Evolutionary conservation across 1,140 invertebrate genomes (phyloP).

Genomic region (Harlomillsia oculata): DNA sequence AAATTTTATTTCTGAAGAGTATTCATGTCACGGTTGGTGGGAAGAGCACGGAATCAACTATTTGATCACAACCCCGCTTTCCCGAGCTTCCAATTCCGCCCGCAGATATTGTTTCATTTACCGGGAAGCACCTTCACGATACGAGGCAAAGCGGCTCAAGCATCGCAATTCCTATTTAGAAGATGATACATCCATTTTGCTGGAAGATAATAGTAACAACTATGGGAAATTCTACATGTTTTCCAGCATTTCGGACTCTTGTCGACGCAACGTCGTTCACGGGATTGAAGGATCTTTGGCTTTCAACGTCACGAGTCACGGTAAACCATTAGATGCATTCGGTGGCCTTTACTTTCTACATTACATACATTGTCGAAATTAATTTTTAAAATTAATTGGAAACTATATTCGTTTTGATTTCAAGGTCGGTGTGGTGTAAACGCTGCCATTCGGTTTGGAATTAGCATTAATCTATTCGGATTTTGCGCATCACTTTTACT

Average conservation of each 20-base stretch:
- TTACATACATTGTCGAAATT: no score
- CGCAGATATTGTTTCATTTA: conserved; percentile 54
- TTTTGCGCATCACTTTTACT: no score
- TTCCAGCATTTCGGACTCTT: conserved; percentile 32
- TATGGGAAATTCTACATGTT: conserved; percentile 6
- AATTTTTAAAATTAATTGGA: no score
- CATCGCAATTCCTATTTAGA: no score
- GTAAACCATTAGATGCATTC: no score
- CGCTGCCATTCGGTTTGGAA: no score
- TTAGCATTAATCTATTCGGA: no score
- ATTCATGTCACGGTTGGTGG: conserved; percentile 76
- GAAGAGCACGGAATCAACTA: conserved; percentile 57
- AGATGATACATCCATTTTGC: no score
- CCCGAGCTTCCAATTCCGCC: conserved; percentile 45
- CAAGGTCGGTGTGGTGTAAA: no score
- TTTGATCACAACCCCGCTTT: conserved; percentile 62
- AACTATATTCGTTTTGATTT: no score
- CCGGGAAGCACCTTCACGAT: conserved; percentile 39
- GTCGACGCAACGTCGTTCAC: conserved; percentile 25
- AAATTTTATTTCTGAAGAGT: conserved; percentile 45
- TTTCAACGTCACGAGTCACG: conserved; percentile 34
- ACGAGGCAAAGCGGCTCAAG: background rate
- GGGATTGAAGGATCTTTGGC: conserved; percentile 29
- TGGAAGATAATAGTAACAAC: conserved; percentile 4
- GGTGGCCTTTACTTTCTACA: no score